These are phyloP conservation scores for Poeciliopsis presidionis DNA, from an alignment of 2,797 vertebrate species.

Conservation along the genomic window DNA sequence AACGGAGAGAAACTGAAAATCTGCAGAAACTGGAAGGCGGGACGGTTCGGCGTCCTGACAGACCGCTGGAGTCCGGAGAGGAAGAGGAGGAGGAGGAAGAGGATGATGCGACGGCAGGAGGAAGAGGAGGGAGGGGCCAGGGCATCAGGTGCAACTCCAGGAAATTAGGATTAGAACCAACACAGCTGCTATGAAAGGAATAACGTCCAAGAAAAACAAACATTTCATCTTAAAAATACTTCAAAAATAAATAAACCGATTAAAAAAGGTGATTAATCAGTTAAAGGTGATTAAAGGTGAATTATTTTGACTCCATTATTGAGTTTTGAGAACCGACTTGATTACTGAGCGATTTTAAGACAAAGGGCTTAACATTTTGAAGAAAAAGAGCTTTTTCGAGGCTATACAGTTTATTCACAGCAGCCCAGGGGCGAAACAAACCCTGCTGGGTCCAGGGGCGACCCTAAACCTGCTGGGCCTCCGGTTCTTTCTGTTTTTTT, in stretches of 20 bases:
- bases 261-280: not conserved
- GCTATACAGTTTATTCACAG: no score
- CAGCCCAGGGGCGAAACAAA: no score
- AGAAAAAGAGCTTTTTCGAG: no score
- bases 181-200: not conserved
- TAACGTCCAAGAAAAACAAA: not conserved
- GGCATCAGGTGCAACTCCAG: constrained; percentile 26
- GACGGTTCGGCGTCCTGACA: constrained; percentile 2
- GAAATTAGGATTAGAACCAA: not conserved
- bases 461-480: not conserved
- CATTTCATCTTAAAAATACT: not conserved
- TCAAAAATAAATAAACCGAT: not conserved
- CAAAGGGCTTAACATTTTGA: no score
- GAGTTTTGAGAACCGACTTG: not conserved
- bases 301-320: not conserved
- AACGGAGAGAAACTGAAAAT: not conserved
- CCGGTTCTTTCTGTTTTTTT: not conserved
- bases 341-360: not conserved
- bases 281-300: not conserved
- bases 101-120: constrained; percentile 8
- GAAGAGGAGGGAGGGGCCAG: constrained; percentile 52
- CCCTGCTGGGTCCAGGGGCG: not conserved
- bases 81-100: constrained; percentile 26
- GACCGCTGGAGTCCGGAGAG: constrained; percentile 14
- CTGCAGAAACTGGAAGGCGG: constrained; percentile 6